Evolutionary conservation across 2,888 invertebrate species (phyloP).

Genomic region (Phortica magna): DNA sequence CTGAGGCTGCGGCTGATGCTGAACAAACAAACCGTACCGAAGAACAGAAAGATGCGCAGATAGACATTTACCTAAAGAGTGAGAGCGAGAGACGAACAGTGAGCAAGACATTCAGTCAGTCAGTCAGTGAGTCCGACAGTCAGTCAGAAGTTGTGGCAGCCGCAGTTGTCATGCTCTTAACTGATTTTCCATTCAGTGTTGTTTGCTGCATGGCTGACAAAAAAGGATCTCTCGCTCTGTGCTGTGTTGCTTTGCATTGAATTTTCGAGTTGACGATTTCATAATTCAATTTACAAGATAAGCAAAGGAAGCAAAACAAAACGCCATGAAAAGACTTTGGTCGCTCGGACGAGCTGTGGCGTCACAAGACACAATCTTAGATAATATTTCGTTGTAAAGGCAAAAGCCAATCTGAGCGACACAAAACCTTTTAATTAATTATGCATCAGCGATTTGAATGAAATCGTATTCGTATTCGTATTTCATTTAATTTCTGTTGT

Average conservation of each 20-base stretch:
- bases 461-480: conserved; percentile 56
- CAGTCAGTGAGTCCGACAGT: background rate
- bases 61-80: background rate
- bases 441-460: conserved; percentile 74
- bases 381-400: background rate
- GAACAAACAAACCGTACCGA: background rate
- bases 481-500: conserved; percentile 38
- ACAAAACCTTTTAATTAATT: conserved; percentile 67
- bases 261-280: conserved; percentile 74
- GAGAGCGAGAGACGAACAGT: no score
- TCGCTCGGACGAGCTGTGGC: conserved; percentile 43
- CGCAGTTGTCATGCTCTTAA: conserved; percentile 69
- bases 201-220: conserved; percentile 54
- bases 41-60: background rate
- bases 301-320: conserved; percentile 52
- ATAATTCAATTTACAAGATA: conserved; percentile 77
- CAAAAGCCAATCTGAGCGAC: conserved; percentile 15
- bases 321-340: conserved; percentile 19
- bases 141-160: background rate
- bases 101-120: no score
- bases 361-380: background rate
- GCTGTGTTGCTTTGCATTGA: conserved; percentile 52
- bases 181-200: conserved; percentile 60
- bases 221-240: conserved; percentile 55
- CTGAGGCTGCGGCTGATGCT: background rate